Conservation (phyloP, 1,140 invertebrate genomes). For the Lasioglossum baleicum region DNA sequence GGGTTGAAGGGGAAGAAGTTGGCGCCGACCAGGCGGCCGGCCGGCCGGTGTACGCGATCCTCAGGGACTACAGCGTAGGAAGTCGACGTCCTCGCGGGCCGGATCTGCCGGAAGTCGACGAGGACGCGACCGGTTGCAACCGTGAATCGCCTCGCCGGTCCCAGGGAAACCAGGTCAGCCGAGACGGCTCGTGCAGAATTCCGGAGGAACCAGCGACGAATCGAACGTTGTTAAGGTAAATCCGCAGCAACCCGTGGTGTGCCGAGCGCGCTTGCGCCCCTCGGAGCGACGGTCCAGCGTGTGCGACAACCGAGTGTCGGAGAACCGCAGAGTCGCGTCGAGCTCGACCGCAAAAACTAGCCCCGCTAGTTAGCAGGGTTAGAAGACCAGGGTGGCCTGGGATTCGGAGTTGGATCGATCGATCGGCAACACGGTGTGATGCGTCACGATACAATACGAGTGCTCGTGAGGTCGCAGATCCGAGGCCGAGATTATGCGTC, state of each 20-base stretch:
- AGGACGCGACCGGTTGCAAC: neutral
- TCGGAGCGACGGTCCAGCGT: neutral
- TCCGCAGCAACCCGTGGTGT: constrained; percentile 15
- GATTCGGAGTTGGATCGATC: neutral
- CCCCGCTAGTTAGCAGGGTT: too few species aligned
- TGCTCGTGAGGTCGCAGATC: neutral
- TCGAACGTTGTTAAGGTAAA: constrained; percentile 20
- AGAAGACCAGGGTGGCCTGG: too few species aligned
- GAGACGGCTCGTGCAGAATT: constrained; percentile 8
- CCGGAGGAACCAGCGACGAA: constrained; percentile 10
- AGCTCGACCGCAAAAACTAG: too few species aligned
- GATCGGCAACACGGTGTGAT: neutral
- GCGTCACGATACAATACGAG: neutral
- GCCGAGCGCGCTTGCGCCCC: constrained; percentile 27
- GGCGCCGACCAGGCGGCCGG: neutral
- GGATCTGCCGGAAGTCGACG: constrained; percentile 6
- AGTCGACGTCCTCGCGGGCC: neutral
- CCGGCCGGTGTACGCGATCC: neutral
- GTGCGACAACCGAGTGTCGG: neutral
- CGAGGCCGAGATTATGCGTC: neutral
- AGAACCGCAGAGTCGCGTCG: constrained; percentile 5
- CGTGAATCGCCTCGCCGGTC: neutral
- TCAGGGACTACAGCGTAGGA: neutral
- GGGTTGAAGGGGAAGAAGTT: neutral
- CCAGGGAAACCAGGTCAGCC: constrained; percentile 21